Percentiles rank a stretch among this genome's conserved stretches.
These are phyloP conservation scores for Fulica atra DNA, from an alignment of 2,113 vertebrate genomes.

Conservation along the genomic window DNA sequence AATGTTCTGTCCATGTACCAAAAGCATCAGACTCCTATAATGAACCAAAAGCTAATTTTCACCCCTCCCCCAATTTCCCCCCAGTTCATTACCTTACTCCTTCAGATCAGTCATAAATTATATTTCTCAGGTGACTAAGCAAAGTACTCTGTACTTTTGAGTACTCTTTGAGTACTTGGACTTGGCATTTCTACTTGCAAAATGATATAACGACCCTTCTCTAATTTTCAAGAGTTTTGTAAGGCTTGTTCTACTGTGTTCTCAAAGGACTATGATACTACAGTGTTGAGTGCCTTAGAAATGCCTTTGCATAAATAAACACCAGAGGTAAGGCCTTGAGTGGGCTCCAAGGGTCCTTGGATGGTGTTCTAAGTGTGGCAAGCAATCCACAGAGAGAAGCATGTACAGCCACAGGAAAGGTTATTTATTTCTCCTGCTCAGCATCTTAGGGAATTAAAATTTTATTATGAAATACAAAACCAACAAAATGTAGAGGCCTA, in stretches of 20 bases:
- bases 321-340: not conserved
- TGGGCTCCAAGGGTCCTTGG: not conserved
- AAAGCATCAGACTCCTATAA: not conserved
- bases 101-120: not conserved
- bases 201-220: not conserved
- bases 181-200: not conserved
- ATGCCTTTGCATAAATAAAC: not conserved
- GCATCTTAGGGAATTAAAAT: not conserved
- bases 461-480: not conserved
- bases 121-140: not conserved
- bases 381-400: not conserved
- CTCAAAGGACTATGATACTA: not conserved
- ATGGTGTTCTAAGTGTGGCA: not conserved
- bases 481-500: not conserved
- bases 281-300: not conserved
- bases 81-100: not conserved
- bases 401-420: not conserved
- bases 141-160: not conserved
- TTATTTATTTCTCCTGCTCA: slow-evolving; percentile 19
- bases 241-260: not conserved
- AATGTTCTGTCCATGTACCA: not conserved
- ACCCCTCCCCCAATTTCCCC: not conserved
- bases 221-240: not conserved
- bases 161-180: not conserved
- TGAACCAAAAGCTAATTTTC: not conserved